Evolutionary conservation across 2,797 vertebrate species (phyloP), one percentile per base, ranked within the genome.

Genomic region (Netta rufina): DNA sequence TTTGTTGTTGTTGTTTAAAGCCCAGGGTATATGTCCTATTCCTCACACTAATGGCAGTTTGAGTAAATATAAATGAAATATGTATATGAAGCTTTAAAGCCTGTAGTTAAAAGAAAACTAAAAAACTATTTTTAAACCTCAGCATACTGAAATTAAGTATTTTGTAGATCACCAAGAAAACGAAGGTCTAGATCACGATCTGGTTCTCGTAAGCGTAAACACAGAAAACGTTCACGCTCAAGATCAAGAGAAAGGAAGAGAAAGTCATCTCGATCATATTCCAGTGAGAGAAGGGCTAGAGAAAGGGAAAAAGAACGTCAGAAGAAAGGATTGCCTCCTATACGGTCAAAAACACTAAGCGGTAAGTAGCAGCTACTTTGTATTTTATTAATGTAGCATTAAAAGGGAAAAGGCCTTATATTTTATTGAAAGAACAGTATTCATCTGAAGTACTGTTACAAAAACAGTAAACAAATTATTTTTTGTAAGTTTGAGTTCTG

Each of bases 271-370:
- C 98, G 99, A 15, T 99, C 99, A 0, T 99, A 99, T 84, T 99
- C 99, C 8, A 99, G 99, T 94, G 99, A 99, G 94, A 98, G 99
- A 66, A 98, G 98, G 39, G 99, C 99, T 13, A 97, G 99, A 80
- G 99, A 99, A 85, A 98, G 99, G 70, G 99, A 99, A 93, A 99
- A 99, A 94, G 99, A 99, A 79, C 97, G 99, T 3, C 99, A 99
- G 97, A 99, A 99, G 97, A 99, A 99, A 93, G 99, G 99, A 18
- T 97, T 99, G 54, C 99, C 99, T 89, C 99, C 99, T 13, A 98
- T 99, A 88, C 97, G 99, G 74, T 99, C 99, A 39, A 99, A 99
- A 97, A 99, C 99, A 71, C 97, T 99, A 22, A 99, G 99, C 69
- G 99, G 99, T 99, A 93, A 92, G 97, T 96, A 49, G 47, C 19